phyloP scores from a whole-genome alignment of 1,140 invertebrate species.

The Zaprionus inermis region DNA sequence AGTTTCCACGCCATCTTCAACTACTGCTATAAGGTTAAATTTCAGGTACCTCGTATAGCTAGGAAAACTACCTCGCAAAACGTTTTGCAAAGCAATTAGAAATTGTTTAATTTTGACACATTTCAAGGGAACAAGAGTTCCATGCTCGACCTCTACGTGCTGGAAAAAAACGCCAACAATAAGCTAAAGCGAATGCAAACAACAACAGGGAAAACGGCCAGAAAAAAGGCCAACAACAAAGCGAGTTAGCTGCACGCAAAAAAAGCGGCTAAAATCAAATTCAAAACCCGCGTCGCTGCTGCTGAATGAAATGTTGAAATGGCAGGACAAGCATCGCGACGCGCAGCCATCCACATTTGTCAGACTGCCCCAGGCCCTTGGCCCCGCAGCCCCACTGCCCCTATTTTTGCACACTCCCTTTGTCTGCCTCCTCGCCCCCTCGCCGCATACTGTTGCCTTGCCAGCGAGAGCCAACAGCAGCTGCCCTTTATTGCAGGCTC shows the following conservation, averaged over 20 bases:
- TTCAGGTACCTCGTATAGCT: not conserved
- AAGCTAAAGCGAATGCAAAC: slow-evolving; percentile 22
- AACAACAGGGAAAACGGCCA: not conserved
- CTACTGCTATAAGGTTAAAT: not conserved
- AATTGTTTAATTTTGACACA: not conserved
- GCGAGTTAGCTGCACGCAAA: slow-evolving; percentile 7
- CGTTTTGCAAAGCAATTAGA: slow-evolving; percentile 1
- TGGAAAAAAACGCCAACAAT: slow-evolving; percentile 35
- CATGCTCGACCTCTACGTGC: not conserved
- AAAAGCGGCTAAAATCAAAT: slow-evolving; percentile 54
- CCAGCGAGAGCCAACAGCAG: slow-evolving; percentile 15
- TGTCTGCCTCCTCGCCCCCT: not conserved
- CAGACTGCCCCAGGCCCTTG: slow-evolving; percentile 13
- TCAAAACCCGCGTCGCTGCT: slow-evolving; percentile 57
- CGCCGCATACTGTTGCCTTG: not conserved
- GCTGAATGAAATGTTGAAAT: slow-evolving; percentile 77
- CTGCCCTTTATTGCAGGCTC: slow-evolving; percentile 30
- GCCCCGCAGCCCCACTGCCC: too few relatives aligned
- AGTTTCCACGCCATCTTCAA: not conserved
- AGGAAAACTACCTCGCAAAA: not conserved
- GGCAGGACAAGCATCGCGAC: slow-evolving; percentile 45
- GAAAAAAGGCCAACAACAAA: slow-evolving; percentile 29
- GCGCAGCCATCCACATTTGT: slow-evolving; percentile 39
- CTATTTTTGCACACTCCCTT: not conserved
- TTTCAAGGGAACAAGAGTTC: not conserved